Evolutionary conservation across 2,797 vertebrate genomes (phyloP).

Genomic region (Amblyraja radiata): DNA sequence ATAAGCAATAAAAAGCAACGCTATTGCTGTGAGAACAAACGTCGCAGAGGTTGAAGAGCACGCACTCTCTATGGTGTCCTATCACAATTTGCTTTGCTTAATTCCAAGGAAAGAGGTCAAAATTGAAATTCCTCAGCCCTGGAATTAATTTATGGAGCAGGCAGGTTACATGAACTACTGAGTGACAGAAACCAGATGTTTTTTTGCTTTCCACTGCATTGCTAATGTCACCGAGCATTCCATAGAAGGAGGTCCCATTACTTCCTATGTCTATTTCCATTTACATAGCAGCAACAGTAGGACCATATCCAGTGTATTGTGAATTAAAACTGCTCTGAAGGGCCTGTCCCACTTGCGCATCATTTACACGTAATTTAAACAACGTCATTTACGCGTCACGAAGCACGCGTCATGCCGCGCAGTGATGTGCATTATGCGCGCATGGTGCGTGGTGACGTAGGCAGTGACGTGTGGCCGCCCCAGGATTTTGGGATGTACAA

Average conservation of each 20-base stretch:
- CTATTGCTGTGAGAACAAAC: not conserved
- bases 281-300: not conserved
- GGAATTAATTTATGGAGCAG: not conserved
- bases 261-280: not conserved
- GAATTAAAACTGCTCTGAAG: not conserved
- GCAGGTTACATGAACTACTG: not conserved
- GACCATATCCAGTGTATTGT: not conserved
- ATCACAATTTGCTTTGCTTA: not conserved
- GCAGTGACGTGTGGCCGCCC: no score
- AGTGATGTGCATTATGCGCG: no score
- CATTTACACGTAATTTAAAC: no score
- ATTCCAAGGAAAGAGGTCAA: not conserved
- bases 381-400: no score
- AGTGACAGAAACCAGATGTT: not conserved
- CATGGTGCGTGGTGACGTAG: no score
- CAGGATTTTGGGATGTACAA: no score
- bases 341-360: no score
- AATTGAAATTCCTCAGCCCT: not conserved
- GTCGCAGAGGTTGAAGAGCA: not conserved
- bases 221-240: not conserved
- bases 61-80: not conserved
- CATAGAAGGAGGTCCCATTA: not conserved
- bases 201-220: not conserved
- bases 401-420: no score
- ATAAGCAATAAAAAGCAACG: not conserved